A percentile compares a stretch with the other conserved stretches of the same genome.
Conservation (phyloP, 2,888 invertebrate genomes). For the Tiliacea aurago region DNA sequence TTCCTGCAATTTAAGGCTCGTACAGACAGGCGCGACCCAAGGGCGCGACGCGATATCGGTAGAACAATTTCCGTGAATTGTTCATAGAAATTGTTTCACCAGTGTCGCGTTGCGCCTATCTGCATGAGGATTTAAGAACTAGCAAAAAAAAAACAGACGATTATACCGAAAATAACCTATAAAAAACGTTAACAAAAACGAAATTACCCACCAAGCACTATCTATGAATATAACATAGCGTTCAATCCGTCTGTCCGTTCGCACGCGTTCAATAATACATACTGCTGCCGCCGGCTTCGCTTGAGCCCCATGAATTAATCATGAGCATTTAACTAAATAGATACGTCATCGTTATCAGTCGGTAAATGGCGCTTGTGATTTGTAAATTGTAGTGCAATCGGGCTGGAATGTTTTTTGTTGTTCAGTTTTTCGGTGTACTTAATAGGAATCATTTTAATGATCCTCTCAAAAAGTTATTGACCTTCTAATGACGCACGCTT, state of each 20-base stretch:
- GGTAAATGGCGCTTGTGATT: conserved; percentile 54
- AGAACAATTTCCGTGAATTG: too few species aligned
- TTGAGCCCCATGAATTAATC: conserved; percentile 60
- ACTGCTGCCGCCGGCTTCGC: conserved; percentile 51
- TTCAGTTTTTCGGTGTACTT: neutral
- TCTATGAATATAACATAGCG: conserved; percentile 63
- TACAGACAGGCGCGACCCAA: too few species aligned
- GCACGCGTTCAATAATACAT: conserved; percentile 67
- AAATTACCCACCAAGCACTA: conserved; percentile 40
- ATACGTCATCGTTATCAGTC: conserved; percentile 58
- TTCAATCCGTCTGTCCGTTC: conserved; percentile 57
- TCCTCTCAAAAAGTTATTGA: neutral
- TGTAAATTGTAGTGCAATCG: conserved; percentile 40
- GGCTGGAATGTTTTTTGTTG: conserved; percentile 10
- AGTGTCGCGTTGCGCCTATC: too few species aligned
- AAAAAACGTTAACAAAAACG: conserved; percentile 30
- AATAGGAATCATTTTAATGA: neutral
- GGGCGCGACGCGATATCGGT: too few species aligned
- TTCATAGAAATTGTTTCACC: too few species aligned
- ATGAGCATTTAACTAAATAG: conserved; percentile 67
- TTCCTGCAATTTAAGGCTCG: too few species aligned
- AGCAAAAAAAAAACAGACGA: neutral
- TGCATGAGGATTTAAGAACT: too few species aligned
- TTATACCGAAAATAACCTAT: neutral
- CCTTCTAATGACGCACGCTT: neutral